Evolutionary conservation across 2,797 vertebrate genomes (phyloP).

Genomic region (Phylloscopus collybita): DNA sequence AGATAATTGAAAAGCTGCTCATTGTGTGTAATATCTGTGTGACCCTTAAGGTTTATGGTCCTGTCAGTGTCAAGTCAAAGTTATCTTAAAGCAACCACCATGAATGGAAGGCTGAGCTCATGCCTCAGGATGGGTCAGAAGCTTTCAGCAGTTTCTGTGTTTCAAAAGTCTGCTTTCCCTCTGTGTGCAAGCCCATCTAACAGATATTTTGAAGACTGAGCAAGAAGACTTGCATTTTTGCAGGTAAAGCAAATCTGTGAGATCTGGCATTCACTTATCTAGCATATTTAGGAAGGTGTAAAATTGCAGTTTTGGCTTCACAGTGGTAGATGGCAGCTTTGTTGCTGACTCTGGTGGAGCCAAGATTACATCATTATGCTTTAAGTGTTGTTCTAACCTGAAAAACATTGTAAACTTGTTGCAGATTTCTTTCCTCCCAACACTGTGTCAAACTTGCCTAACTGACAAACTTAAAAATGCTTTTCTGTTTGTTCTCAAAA

Average conservation of each 20-base stretch:
- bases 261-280: neutral
- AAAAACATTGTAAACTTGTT: conserved; percentile 38
- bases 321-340: neutral
- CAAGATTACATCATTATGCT: conserved; percentile 37
- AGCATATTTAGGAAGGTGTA: neutral
- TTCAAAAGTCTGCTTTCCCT: neutral
- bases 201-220: neutral
- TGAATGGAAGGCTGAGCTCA: neutral
- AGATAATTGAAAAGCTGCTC: neutral
- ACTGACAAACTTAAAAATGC: neutral
- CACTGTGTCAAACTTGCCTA: neutral
- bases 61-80: neutral
- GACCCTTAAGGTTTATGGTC: neutral
- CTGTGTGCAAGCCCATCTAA: neutral
- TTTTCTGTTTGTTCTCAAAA: conserved; percentile 27
- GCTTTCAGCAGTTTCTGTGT: neutral
- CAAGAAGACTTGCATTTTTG: neutral
- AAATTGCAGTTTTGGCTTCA: neutral
- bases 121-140: neutral
- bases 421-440: conserved; percentile 1
- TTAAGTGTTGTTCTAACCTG: conserved; percentile 33
- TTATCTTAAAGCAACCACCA: neutral
- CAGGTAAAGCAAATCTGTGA: neutral
- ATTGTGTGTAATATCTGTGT: neutral
- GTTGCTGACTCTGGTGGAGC: conserved; percentile 2